Evolutionary conservation across 2,888 invertebrate genomes (phyloP), one percentile per base, ranked within the genome.

Genomic region (Lissonota sp.): DNA sequence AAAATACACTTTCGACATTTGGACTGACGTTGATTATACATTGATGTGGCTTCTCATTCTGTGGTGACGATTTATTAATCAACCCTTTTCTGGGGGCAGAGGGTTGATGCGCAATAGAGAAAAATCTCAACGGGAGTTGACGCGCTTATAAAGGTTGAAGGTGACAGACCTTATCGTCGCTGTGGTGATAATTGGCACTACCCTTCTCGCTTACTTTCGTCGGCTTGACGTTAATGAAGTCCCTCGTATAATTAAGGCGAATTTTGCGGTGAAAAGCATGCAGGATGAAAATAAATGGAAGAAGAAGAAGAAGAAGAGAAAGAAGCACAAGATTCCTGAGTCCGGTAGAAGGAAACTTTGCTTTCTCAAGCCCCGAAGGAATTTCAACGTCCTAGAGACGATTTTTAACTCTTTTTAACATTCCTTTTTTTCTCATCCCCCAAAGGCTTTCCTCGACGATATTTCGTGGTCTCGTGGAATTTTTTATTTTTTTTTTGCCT

Each of bases 201-300:
- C 26, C 49, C 71, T 49, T 67, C 67, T 55, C 49, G 62, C 66
- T 53, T 44, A 55, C 55, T 51, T 62, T 73, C 76, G 10, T 64
- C 73, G 55, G 37, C 82, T 83, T 83, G 73, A 82, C 78, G 84
- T 77, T 88, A 87, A 89, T 88, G 88, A 88, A 88, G 84, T 79
- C 63, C 67, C 71, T 70, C 79, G 84, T 81, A 84, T 85, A 86
- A 87, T 87, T 86, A 87, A 87, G 80, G 82, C 53, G 79, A 87
- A 84, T 84, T 84, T 87, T 81, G 39, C 26, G 55, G 72, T 44
- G 72, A 63, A 69, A 74, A 57, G 55, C 26, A 46, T 7, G 26
- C 14, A 14, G 26, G 14, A 42, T 16, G 51, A 66, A 46, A 42
- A n/a, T 10, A n/a, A 53, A 64, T 26, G 63, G 26, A 49, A 46